Percentiles rank a stretch among this genome's conserved stretches.
phyloP scores from a whole-genome alignment of 1,140 invertebrate species.

The Ips typographus region DNA sequence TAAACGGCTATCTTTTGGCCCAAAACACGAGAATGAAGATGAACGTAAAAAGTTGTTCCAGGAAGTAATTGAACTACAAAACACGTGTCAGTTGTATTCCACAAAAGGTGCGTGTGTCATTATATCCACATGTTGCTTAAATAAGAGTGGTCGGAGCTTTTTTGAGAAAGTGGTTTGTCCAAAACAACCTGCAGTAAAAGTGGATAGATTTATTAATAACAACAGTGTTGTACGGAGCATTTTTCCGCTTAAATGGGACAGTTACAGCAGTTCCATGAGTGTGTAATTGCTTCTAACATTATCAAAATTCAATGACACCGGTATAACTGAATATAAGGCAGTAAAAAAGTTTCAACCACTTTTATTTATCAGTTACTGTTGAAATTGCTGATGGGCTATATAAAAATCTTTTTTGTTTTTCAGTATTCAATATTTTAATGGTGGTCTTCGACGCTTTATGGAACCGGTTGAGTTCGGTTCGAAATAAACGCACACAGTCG shows the following conservation, averaged over 20 bases:
- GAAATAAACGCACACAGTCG: constrained; percentile 28
- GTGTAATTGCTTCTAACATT: no score
- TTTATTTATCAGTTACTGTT: neutral
- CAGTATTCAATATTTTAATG: neutral
- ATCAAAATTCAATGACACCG: no score
- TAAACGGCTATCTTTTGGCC: constrained; percentile 56
- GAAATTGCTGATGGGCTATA: neutral
- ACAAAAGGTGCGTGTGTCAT: no score
- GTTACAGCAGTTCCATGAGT: no score
- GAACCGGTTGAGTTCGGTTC: constrained; percentile 16
- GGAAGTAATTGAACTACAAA: neutral
- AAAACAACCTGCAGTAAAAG: no score
- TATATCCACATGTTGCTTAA: no score
- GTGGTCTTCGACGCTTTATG: neutral
- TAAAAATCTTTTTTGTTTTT: neutral
- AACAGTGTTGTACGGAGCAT: no score
- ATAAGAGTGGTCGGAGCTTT: no score
- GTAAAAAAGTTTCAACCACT: neutral
- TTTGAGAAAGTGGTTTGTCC: no score
- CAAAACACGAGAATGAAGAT: constrained; percentile 24
- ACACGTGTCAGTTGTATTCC: neutral
- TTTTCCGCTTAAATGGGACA: no score
- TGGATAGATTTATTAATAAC: no score
- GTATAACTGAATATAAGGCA: neutral
- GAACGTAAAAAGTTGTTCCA: constrained; percentile 5